A percentile compares a stretch with the other conserved stretches of the same genome.
Conservation (phyloP, 2,888 invertebrate genomes). For the Sinelater perroti region DNA sequence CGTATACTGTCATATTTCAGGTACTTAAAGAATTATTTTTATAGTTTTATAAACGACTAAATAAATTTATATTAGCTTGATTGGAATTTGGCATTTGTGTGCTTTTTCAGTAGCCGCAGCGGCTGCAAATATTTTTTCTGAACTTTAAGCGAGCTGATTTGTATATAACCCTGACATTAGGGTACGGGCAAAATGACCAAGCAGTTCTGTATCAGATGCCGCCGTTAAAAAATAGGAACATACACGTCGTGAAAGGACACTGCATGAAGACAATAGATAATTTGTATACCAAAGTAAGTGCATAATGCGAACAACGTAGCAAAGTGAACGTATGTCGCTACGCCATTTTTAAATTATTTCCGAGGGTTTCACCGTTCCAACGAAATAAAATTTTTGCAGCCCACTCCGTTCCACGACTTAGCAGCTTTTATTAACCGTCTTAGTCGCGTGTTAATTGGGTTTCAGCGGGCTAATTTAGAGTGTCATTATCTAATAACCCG, state of each 20-base stretch:
- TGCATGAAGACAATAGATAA: conserved; percentile 46
- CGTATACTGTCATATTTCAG: too few species aligned
- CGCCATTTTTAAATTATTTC: not conserved
- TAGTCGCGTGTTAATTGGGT: too few species aligned
- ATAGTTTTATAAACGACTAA: too few species aligned
- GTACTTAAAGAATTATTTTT: too few species aligned
- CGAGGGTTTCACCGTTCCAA: not conserved
- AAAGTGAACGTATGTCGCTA: conserved; percentile 21
- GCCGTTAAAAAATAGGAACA: conserved; percentile 36
- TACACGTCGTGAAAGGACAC: conserved; percentile 44
- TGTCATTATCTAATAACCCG: too few species aligned
- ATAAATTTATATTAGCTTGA: too few species aligned
- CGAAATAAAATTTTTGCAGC: not conserved
- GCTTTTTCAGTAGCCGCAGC: too few species aligned
- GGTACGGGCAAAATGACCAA: conserved; percentile 29
- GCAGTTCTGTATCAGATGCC: conserved; percentile 34
- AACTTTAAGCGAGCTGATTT: conserved; percentile 4
- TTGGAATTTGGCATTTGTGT: too few species aligned
- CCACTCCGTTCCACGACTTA: too few species aligned
- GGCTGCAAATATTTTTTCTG: not conserved
- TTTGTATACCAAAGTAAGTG: conserved; percentile 42
- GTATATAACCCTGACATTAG: conserved; percentile 32
- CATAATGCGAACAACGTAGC: conserved; percentile 36
- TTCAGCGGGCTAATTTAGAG: too few species aligned
- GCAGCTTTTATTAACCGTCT: too few species aligned